Percentiles rank a stretch among this genome's conserved stretches.
These are phyloP conservation scores for Drepanosiphum platanoidis DNA, from an alignment of 2,888 invertebrate genomes.

Conservation along the genomic window DNA sequence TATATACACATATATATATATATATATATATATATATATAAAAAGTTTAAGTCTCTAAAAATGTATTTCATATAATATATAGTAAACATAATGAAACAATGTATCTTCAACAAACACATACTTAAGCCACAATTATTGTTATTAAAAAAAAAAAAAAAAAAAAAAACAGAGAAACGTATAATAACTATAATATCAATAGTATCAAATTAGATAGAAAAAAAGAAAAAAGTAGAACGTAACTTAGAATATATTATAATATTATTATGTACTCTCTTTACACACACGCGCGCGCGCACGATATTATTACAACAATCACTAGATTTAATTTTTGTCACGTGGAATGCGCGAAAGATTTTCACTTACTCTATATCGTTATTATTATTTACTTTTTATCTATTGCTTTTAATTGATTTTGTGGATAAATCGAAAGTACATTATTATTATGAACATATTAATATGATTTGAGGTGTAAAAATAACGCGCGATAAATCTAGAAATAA, in stretches of 20 bases:
- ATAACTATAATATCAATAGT: no score
- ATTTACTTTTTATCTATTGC: slow-evolving; percentile 34
- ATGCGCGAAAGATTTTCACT: no score
- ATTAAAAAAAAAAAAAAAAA: slow-evolving; percentile 4
- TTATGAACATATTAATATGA: not conserved
- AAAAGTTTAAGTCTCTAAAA: slow-evolving; percentile 62
- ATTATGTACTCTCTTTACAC: no score
- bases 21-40: no score
- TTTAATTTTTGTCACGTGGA: slow-evolving; percentile 39
- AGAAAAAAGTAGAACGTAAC: no score
- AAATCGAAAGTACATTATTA: slow-evolving; percentile 56
- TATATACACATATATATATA: no score
- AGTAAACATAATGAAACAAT: slow-evolving; percentile 52
- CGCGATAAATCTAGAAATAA: slow-evolving; percentile 60
- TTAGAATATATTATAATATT: no score
- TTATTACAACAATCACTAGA: no score
- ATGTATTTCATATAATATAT: slow-evolving; percentile 60
- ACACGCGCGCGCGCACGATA: no score
- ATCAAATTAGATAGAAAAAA: no score
- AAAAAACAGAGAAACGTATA: slow-evolving; percentile 24
- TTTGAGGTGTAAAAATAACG: slow-evolving; percentile 55
- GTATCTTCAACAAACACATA: slow-evolving; percentile 28
- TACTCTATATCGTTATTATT: slow-evolving; percentile 18
- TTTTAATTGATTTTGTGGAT: slow-evolving; percentile 41
- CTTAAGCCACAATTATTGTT: slow-evolving; percentile 54